These are phyloP conservation scores for Parotia lawesii DNA, from an alignment of 2,113 vertebrate species.

Conservation along the genomic window DNA sequence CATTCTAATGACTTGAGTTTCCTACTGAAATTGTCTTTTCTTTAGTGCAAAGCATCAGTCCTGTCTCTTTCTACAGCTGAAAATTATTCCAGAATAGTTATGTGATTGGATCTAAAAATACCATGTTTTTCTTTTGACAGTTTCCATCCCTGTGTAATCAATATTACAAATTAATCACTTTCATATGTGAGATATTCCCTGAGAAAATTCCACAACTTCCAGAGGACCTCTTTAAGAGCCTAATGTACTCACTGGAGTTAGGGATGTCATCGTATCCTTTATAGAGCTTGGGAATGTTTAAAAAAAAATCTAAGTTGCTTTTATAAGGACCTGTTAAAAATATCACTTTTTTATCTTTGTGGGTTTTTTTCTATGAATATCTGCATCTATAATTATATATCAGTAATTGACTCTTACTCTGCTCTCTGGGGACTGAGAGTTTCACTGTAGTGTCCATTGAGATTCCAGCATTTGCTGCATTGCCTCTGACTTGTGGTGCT, in stretches of 20 bases:
- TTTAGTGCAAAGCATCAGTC: neutral
- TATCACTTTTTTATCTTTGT: neutral
- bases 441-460: neutral
- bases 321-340: neutral
- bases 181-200: constrained; percentile 99
- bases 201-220: constrained; percentile 98
- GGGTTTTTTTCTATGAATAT: neutral
- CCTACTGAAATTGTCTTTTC: neutral
- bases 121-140: constrained; percentile 71
- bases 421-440: neutral
- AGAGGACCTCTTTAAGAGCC: constrained; percentile 96
- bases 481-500: neutral
- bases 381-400: neutral
- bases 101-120: neutral
- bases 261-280: constrained; percentile 99
- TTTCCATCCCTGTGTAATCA: constrained; percentile 98
- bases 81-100: neutral
- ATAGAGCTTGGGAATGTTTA: neutral
- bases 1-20: neutral
- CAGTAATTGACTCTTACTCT: neutral
- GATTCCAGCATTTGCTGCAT: neutral
- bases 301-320: neutral
- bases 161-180: constrained; percentile 99
- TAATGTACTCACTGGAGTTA: constrained; percentile 97
- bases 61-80: neutral